A percentile compares a stretch with the other conserved stretches of the same genome.
Conservation (phyloP, 2,113 vertebrate genomes). For the Motacilla tschutschensis region DNA sequence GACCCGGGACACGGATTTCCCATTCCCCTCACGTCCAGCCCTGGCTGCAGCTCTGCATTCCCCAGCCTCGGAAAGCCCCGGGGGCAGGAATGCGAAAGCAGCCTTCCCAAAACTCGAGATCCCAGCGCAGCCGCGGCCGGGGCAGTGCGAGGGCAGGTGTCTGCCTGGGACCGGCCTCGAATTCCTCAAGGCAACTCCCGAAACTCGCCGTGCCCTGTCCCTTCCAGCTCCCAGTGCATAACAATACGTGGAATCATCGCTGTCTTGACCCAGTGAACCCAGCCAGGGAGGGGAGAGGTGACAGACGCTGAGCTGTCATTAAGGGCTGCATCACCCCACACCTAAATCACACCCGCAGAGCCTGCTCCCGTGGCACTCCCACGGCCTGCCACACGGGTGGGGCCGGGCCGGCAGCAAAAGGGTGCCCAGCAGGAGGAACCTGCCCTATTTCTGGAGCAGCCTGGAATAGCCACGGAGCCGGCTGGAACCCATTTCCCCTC, state of each 20-base stretch:
- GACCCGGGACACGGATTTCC: fast-evolving
- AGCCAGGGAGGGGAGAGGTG: too few relatives aligned
- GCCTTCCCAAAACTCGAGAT: not conserved
- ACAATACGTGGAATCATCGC: fast-evolving
- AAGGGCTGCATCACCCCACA: not conserved
- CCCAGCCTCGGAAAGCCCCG: not conserved
- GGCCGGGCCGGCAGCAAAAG: not conserved
- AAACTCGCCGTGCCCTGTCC: fast-evolving
- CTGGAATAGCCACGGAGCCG: not conserved
- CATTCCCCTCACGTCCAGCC: not conserved
- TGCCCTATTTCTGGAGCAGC: slow-evolving; percentile 7
- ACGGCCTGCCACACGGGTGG: not conserved
- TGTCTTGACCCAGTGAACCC: not conserved
- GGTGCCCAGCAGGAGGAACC: not conserved
- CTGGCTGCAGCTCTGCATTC: not conserved
- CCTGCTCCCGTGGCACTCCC: not conserved
- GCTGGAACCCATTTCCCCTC: not conserved
- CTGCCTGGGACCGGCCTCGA: fast-evolving
- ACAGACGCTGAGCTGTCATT: not conserved
- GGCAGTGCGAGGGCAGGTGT: not conserved
- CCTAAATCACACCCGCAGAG: fast-evolving
- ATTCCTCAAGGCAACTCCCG: not conserved
- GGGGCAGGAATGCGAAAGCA: not conserved
- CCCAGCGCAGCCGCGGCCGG: fast-evolving
- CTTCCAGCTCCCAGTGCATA: not conserved